Base-by-base conservation (phyloP, 2,888 invertebrate genomes). In the Pteria penguin region DNA sequence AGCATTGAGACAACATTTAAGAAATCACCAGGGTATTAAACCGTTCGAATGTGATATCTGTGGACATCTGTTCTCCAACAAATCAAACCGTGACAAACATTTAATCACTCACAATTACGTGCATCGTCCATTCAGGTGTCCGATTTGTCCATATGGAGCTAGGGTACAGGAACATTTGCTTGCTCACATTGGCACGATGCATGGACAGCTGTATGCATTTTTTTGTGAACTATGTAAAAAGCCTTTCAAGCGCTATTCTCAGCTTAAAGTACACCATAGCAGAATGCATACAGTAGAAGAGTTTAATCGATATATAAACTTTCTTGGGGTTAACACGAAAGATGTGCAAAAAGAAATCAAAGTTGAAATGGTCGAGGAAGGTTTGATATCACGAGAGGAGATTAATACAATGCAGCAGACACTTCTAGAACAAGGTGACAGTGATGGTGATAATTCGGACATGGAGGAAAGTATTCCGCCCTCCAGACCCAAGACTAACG, bases 171-270 rank as follows among this genome's bases (percentile, higher is more conserved):
- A 81, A 1, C 82, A 85, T 58, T 79, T 88, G 1, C 66, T 88
- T 24, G 78, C 85, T 45, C 88, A 88, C 67, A 83, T 88, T 52
- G 88, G 87, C 4, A 65, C 82, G 2, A 79, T 81, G 71, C 88
- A 88, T 74, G 82, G 84, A 2, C 66, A 82, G 27, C 65, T 76
- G 2, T 86, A 84, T 74, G 83, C 86, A 22, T 88, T 85, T 69
- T 85, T 83, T 65, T 88, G 88, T 80, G 83, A 85, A 72, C 33
- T 87, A 0, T 88, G 88, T 70, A 78, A 77, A 33, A 88, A 87
- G 68, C 88, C 88, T 4, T 88, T 86, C 55, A 79, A 82, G 32
- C 72, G 84, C 14, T 82, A 84, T 69, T 67, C 77, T 27, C 82
- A 83, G 29, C 75, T 88, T n/a, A 79, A 82, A 63, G 74, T 82